Evolutionary conservation across 2,113 vertebrate species (phyloP).

Genomic region (Forbesichthys papilliferus): DNA sequence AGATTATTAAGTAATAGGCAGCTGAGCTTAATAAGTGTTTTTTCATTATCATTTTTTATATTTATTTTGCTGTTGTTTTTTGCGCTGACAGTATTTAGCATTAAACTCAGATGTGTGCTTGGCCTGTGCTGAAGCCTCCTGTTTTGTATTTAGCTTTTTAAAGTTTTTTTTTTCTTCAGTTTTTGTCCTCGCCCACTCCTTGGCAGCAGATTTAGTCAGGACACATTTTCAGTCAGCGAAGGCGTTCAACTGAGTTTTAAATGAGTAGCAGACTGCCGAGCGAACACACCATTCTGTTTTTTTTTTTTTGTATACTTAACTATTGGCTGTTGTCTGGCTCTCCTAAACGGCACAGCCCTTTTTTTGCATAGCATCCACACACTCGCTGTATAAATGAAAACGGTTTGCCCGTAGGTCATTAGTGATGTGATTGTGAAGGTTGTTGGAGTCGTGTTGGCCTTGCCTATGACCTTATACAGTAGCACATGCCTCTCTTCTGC

Average conservation of each 20-base stretch:
- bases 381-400: neutral
- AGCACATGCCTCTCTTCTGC: neutral
- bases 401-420: neutral
- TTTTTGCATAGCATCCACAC: conserved; percentile 27
- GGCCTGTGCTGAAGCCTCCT: conserved; percentile 28
- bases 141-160: neutral
- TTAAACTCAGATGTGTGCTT: conserved; percentile 35
- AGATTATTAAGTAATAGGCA: conserved; percentile 64
- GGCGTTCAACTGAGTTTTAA: neutral
- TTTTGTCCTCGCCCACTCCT: neutral
- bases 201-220: conserved; percentile 3
- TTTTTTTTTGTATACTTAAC: neutral
- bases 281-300: neutral
- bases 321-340: conserved; percentile 26
- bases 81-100: conserved; percentile 20
- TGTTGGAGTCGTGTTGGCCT: conserved; percentile 2
- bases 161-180: neutral
- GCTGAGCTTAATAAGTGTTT: conserved; percentile 39
- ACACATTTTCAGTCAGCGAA: neutral
- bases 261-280: neutral
- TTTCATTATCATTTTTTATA: conserved; percentile 14
- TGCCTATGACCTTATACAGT: neutral
- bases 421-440: neutral
- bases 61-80: conserved; percentile 31
- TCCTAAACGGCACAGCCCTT: conserved; percentile 40